These are phyloP conservation scores for Molothrus ater DNA, from an alignment of 2,797 vertebrate species.

Conservation along the genomic window DNA sequence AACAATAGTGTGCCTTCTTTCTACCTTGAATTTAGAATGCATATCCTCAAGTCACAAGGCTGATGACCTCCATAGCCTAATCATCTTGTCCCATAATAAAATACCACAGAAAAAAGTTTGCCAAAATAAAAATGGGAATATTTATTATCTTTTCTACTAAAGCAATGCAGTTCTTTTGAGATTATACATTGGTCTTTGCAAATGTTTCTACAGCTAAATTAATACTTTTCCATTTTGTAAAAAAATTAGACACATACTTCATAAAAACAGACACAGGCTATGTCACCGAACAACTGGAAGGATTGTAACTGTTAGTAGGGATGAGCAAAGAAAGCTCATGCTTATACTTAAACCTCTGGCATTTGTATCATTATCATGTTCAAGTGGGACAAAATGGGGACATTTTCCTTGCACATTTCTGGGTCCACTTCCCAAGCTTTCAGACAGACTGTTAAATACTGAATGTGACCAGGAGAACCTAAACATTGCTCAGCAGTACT, in stretches of 20 bases:
- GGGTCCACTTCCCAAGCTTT: constrained; percentile 46
- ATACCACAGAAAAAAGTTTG: constrained; percentile 65
- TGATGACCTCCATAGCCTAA: background rate
- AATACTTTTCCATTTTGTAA: constrained; percentile 46
- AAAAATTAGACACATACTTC: constrained; percentile 70
- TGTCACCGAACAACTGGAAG: constrained; percentile 24
- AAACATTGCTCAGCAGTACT: constrained; percentile 61
- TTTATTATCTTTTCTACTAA: constrained; percentile 74
- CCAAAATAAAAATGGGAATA: constrained; percentile 76
- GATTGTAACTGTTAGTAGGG: constrained; percentile 48
- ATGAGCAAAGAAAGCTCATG: constrained; percentile 65
- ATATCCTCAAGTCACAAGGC: background rate
- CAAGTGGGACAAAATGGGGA: background rate
- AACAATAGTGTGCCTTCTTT: background rate
- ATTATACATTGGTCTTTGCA: constrained; percentile 63
- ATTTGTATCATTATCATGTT: constrained; percentile 36
- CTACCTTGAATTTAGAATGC: background rate
- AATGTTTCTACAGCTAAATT: constrained; percentile 59
- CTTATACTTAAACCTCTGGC: constrained; percentile 49
- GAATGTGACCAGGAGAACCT: constrained; percentile 60
- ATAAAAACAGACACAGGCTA: constrained; percentile 48
- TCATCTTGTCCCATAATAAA: constrained; percentile 17
- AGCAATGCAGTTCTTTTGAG: constrained; percentile 64
- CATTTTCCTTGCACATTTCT: constrained; percentile 46
- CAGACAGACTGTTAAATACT: constrained; percentile 51